Conservation (phyloP, 1,140 invertebrate genomes). For the Portunus trituberculatus region DNA sequence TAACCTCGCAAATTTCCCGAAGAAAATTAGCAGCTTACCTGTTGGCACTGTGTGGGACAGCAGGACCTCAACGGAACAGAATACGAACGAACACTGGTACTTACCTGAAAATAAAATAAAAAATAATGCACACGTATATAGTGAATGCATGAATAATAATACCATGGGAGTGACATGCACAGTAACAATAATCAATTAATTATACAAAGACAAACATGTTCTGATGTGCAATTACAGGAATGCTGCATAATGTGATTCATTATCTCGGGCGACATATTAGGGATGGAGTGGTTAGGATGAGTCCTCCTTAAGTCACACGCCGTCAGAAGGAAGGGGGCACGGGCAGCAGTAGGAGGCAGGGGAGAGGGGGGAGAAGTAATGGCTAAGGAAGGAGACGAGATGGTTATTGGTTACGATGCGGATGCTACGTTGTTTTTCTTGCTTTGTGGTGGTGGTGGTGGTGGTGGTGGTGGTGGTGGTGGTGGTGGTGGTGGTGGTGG, state of each 20-base stretch:
- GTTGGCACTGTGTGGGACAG: neutral
- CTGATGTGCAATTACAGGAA: neutral
- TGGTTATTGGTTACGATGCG: neutral
- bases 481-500: neutral
- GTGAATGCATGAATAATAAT: neutral
- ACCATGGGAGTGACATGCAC: neutral
- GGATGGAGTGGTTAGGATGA: slow-evolving; percentile 20
- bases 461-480: neutral
- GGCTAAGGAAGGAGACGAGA: neutral
- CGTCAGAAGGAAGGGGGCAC: neutral
- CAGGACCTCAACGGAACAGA: neutral
- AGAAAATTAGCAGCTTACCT: neutral
- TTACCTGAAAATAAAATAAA: neutral
- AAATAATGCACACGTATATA: neutral
- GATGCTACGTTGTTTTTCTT: too few species aligned
- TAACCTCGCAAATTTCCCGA: neutral
- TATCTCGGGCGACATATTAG: neutral
- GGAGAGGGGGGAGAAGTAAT: neutral
- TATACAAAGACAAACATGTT: slow-evolving; percentile 2
- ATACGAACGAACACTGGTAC: neutral
- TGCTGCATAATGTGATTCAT: slow-evolving; percentile 22
- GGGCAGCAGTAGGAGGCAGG: neutral
- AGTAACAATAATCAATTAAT: slow-evolving; percentile 24
- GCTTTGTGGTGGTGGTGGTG: neutral
- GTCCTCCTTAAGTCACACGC: neutral